A percentile compares a stretch with the other conserved stretches of the same genome.
phyloP scores from a whole-genome alignment of 64 coral and sea anemone genomes.

The Stichodactyla mertensii region DNA sequence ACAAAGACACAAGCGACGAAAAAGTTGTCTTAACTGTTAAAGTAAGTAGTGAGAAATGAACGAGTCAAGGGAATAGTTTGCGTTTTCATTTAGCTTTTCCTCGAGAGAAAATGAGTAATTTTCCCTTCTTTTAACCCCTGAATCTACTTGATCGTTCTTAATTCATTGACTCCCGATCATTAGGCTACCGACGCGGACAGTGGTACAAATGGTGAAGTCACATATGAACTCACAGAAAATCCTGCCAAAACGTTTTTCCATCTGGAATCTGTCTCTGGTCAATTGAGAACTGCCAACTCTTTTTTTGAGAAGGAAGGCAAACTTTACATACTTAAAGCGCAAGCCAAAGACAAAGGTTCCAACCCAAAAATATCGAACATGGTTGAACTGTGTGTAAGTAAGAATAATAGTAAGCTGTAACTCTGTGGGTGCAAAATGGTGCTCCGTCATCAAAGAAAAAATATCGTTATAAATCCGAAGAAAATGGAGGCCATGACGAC shows the following conservation, averaged over 20 bases:
- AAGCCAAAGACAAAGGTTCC: background rate
- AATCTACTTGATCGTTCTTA: too few species aligned
- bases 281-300: constrained; percentile 29
- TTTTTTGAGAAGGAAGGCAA: constrained; percentile 39
- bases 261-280: constrained; percentile 38
- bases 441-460: too few species aligned
- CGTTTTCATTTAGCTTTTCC: too few species aligned
- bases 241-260: constrained; percentile 37
- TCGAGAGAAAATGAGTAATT: too few species aligned
- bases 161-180: too few species aligned
- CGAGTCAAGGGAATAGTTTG: too few species aligned
- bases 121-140: too few species aligned
- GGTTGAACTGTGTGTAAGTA: background rate
- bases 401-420: background rate
- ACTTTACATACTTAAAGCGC: constrained; percentile 4
- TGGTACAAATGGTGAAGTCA: constrained; percentile 35
- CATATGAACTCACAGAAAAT: constrained; percentile 31
- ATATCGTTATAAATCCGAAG: too few species aligned
- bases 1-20: constrained; percentile 50
- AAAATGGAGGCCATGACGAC: too few species aligned
- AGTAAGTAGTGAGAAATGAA: constrained; percentile 12
- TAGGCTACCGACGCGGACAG: constrained; percentile 56
- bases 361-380: background rate
- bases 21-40: constrained; percentile 47
- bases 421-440: too few species aligned